Conservation (phyloP, 2,888 invertebrate species). For the Netelia fuscicornis region DNA sequence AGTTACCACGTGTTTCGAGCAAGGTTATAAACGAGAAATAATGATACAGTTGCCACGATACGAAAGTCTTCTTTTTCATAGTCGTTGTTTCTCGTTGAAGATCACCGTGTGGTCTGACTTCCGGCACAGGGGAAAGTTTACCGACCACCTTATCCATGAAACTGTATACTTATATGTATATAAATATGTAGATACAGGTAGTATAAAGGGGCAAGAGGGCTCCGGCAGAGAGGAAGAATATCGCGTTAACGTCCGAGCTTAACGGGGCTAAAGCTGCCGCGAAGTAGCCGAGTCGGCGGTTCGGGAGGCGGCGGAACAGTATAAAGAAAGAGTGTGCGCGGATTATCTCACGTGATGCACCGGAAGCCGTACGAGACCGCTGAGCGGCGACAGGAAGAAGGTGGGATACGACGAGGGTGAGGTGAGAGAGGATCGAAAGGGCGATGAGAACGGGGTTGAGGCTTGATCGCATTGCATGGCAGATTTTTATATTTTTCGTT, state of each 20-base stretch:
- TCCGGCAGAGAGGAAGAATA: constrained; percentile 35
- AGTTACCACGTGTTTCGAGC: neutral
- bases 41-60: constrained; percentile 18
- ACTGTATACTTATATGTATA: neutral
- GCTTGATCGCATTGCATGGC: constrained; percentile 13
- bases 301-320: constrained; percentile 31
- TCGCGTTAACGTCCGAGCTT: constrained; percentile 67
- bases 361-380: constrained; percentile 58
- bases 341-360: constrained; percentile 66
- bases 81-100: constrained; percentile 30
- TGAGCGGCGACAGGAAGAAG: constrained; percentile 45
- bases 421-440: no score
- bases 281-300: constrained; percentile 34
- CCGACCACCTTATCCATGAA: constrained; percentile 57
- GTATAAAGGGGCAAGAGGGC: neutral
- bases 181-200: neutral
- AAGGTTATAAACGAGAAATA: constrained; percentile 1
- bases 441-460: neutral
- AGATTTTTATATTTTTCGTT: constrained; percentile 50
- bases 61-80: constrained; percentile 10
- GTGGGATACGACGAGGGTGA: neutral
- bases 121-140: constrained; percentile 61
- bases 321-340: constrained; percentile 41
- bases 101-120: constrained; percentile 48
- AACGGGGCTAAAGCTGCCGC: constrained; percentile 63